phyloP scores from a whole-genome alignment of 2,888 invertebrate species.

The Brachycybe producta region DNA sequence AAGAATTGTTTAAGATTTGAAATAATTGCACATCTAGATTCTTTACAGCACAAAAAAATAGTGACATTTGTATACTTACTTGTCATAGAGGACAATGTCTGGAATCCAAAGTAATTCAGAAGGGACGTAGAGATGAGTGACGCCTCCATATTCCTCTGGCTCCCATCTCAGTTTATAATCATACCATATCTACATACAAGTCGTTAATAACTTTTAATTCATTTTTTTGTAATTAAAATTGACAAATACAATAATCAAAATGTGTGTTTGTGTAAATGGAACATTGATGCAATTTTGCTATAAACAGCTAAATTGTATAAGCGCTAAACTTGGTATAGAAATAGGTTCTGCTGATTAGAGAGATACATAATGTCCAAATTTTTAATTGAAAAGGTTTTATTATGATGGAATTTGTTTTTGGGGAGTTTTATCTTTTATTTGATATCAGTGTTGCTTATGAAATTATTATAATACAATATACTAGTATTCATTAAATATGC shows the following conservation, averaged over 20 bases:
- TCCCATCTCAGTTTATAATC: slow-evolving; percentile 93
- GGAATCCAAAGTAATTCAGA: slow-evolving; percentile 96
- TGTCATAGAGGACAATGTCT: slow-evolving; percentile 92
- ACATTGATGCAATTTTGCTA: not conserved
- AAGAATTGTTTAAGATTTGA: too few species aligned
- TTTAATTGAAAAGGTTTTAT: too few species aligned
- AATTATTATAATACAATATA: too few species aligned
- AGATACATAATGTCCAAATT: too few species aligned
- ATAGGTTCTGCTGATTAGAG: not conserved
- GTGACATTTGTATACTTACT: slow-evolving; percentile 66
- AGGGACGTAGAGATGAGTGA: slow-evolving; percentile 77
- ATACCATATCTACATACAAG: slow-evolving; percentile 64
- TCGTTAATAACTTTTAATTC: not conserved
- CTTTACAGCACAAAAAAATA: too few species aligned
- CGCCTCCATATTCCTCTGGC: slow-evolving; percentile 49
- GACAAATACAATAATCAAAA: not conserved
- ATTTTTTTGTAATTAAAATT: not conserved
- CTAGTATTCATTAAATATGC: too few species aligned
- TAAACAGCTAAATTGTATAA: too few species aligned
- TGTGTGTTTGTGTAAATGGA: not conserved
- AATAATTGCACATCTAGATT: too few species aligned
- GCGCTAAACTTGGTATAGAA: not conserved
- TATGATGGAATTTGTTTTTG: too few species aligned
- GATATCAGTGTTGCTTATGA: too few species aligned
- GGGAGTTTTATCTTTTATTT: too few species aligned